phyloP scores from a whole-genome alignment of 2,888 invertebrate species.

The Yponomeuta sedellus region DNA sequence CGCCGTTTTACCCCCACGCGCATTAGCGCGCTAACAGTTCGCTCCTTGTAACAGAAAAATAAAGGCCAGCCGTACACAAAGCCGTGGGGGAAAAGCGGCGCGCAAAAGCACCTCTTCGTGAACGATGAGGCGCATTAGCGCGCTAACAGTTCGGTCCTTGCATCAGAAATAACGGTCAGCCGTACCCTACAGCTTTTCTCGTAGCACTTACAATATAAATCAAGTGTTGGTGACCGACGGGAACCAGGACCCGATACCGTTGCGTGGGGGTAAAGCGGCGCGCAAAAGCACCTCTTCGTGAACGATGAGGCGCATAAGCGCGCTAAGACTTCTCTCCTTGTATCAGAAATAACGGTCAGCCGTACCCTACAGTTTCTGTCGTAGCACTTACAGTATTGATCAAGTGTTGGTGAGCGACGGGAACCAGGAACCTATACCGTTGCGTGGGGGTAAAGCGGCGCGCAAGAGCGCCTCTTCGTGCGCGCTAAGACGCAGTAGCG shows the following conservation, averaged over 20 bases:
- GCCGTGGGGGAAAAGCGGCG: slow-evolving; percentile 79
- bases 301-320: slow-evolving; percentile 85
- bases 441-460: slow-evolving; percentile 80
- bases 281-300: slow-evolving; percentile 92
- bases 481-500: slow-evolving; percentile 86
- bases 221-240: slow-evolving; percentile 51
- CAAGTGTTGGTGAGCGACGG: slow-evolving; percentile 51
- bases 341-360: too few species aligned
- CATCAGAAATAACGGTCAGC: too few species aligned
- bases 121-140: slow-evolving; percentile 83
- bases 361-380: not conserved
- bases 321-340: slow-evolving; percentile 82
- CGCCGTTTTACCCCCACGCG: too few species aligned
- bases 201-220: slow-evolving; percentile 21
- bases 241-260: slow-evolving; percentile 55
- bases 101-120: slow-evolving; percentile 92
- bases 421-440: slow-evolving; percentile 55
- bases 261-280: slow-evolving; percentile 80
- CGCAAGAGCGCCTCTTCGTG: slow-evolving; percentile 92
- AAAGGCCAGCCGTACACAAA: too few species aligned
- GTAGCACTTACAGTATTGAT: slow-evolving; percentile 21
- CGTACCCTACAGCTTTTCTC: not conserved
- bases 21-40: too few species aligned
- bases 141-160: slow-evolving; percentile 82
- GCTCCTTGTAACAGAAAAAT: too few species aligned